Percentiles rank a stretch among this genome's conserved stretches.
Conservation (phyloP, 2,113 vertebrate species). For the Dipodomys spectabilis region DNA sequence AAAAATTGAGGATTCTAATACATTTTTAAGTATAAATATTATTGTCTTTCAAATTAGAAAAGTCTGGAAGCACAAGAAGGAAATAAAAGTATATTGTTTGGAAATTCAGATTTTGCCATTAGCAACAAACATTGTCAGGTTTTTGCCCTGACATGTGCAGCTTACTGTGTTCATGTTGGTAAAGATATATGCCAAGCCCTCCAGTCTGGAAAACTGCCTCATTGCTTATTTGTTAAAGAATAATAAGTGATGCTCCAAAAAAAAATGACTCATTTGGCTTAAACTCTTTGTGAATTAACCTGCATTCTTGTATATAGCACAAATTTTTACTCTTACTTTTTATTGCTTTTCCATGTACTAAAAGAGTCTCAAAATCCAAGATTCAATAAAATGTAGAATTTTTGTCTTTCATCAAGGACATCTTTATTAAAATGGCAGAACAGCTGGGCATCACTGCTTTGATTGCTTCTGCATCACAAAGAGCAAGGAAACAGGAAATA, state of each 20-base stretch:
- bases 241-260: not conserved
- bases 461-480: not conserved
- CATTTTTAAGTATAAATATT: not conserved
- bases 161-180: not conserved
- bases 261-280: not conserved
- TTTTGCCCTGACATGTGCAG: not conserved
- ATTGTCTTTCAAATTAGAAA: not conserved
- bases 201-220: not conserved
- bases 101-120: not conserved
- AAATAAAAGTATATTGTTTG: conserved; percentile 21
- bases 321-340: not conserved
- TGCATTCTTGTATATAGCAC: not conserved
- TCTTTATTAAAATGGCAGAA: not conserved
- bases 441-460: not conserved
- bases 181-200: not conserved
- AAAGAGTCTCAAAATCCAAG: not conserved
- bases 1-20: not conserved
- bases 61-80: not conserved
- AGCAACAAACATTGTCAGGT: not conserved
- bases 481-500: not conserved
- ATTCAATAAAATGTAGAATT: not conserved
- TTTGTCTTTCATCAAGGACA: not conserved
- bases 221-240: not conserved
- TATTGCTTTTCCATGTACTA: not conserved
- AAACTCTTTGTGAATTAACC: not conserved